Evolutionary conservation across 2,113 vertebrate species (phyloP).

Genomic region (Balaenoptera acutorostrata): DNA sequence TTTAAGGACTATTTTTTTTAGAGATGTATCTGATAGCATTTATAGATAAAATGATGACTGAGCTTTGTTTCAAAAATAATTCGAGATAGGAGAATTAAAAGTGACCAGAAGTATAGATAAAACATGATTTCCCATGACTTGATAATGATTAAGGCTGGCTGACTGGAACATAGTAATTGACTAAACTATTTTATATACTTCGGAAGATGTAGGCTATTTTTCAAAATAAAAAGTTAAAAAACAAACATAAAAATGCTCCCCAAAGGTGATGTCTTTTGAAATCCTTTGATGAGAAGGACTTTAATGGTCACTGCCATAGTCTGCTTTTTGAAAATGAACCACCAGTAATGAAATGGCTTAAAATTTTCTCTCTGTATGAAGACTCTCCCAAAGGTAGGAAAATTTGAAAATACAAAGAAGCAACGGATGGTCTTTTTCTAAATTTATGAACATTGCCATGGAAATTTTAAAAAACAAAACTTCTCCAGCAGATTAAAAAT

Average conservation of each 20-base stretch:
- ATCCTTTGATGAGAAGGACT: background rate
- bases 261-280: background rate
- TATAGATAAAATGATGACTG: background rate
- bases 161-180: background rate
- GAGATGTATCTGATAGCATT: background rate
- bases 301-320: background rate
- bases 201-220: background rate
- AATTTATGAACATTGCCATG: background rate
- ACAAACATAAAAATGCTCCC: background rate
- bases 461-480: background rate
- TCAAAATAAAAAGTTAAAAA: conserved; percentile 11
- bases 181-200: background rate
- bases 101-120: background rate
- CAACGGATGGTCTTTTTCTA: background rate
- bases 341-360: background rate
- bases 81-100: background rate
- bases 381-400: background rate
- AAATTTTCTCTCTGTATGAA: background rate
- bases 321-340: background rate
- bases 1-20: background rate
- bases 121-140: background rate
- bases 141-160: background rate
- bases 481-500: background rate
- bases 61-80: background rate
- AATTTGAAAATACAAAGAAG: background rate